Conservation (phyloP, 2,797 vertebrate species). For the Tadarida brasiliensis region DNA sequence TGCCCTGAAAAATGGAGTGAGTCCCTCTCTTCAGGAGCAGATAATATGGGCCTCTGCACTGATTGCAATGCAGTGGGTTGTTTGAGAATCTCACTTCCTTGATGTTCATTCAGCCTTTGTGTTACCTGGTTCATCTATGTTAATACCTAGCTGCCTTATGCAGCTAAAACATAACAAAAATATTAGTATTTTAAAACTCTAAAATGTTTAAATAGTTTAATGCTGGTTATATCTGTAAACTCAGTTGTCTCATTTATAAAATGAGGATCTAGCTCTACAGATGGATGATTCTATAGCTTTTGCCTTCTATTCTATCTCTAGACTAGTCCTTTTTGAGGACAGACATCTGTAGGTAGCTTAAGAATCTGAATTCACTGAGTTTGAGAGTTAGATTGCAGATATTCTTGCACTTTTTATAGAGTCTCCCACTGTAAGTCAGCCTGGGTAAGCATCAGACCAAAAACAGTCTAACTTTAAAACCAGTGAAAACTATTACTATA, state of each 20-base stretch:
- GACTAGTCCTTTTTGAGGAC: slow-evolving; percentile 35
- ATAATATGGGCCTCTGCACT: slow-evolving; percentile 12
- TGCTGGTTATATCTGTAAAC: slow-evolving; percentile 24
- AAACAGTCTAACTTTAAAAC: slow-evolving; percentile 64
- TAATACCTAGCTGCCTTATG: slow-evolving; percentile 45
- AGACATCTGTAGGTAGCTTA: slow-evolving; percentile 13
- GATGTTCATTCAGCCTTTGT: slow-evolving; percentile 45
- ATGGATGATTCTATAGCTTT: slow-evolving; percentile 14
- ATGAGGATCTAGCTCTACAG: background rate
- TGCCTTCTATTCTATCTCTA: background rate
- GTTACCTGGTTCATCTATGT: slow-evolving; percentile 14
- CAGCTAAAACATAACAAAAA: slow-evolving; percentile 57
- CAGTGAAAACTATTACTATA: slow-evolving; percentile 54
- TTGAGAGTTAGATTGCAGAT: background rate
- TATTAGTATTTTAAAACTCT: slow-evolving; percentile 50
- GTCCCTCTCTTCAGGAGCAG: background rate
- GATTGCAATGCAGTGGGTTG: background rate
- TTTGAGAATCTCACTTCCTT: slow-evolving; percentile 58
- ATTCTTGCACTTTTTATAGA: background rate
- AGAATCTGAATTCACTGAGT: slow-evolving; percentile 20
- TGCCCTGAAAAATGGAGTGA: background rate
- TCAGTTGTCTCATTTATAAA: slow-evolving; percentile 51
- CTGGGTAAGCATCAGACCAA: slow-evolving; percentile 45
- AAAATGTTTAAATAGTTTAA: slow-evolving; percentile 48
- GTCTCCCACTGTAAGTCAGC: slow-evolving; percentile 28